Conservation (phyloP, 2,888 invertebrate genomes). For the Uloborus plumipes region DNA sequence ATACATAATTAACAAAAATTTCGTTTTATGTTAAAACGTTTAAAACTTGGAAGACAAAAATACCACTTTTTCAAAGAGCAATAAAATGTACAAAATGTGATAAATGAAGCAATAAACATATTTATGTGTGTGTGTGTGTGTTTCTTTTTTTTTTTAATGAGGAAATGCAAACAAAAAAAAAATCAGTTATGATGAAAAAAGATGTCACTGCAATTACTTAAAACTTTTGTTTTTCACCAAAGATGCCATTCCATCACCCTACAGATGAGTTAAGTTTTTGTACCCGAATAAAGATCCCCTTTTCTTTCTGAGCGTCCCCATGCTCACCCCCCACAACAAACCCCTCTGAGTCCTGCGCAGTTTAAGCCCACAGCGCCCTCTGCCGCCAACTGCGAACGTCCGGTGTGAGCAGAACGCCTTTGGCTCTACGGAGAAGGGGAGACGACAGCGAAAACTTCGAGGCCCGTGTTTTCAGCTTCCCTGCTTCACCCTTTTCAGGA, state of each 20-base stretch:
- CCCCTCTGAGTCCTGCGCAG: conserved; percentile 57
- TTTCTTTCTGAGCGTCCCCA: conserved; percentile 45
- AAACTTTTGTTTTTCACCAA: too few species aligned
- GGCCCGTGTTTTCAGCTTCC: conserved; percentile 24
- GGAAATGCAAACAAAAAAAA: too few species aligned
- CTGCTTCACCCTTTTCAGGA: conserved; percentile 9
- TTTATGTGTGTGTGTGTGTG: too few species aligned
- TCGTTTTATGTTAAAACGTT: too few species aligned
- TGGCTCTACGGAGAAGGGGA: conserved; percentile 41
- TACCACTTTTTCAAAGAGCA: too few species aligned
- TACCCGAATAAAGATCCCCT: conserved; percentile 58
- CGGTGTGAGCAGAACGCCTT: conserved; percentile 41
- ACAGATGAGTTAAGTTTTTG: conserved; percentile 60
- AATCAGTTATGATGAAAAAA: too few species aligned
- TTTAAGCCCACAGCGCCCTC: conserved; percentile 57
- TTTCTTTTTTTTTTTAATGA: too few species aligned
- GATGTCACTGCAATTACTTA: too few species aligned
- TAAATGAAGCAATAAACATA: too few species aligned
- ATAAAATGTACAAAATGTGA: too few species aligned
- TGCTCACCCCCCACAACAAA: not conserved
- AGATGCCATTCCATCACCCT: not conserved
- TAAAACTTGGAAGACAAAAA: too few species aligned
- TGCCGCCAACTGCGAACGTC: conserved; percentile 41
- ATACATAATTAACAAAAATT: too few species aligned
- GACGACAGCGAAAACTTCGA: conserved; percentile 54